phyloP scores from a whole-genome alignment of 2,888 invertebrate species.

The Bedellia somnulentella region DNA sequence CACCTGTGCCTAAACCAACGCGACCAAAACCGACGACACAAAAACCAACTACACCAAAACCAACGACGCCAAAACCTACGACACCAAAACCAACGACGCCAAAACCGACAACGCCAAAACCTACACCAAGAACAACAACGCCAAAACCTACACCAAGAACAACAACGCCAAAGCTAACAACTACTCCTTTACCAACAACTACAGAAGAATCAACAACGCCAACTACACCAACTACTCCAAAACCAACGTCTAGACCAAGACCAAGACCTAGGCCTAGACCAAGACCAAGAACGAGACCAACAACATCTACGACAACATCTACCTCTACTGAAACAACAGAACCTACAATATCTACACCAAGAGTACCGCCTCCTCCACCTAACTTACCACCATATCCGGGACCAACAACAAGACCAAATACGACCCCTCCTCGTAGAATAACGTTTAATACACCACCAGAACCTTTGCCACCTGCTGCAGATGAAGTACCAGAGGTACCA shows the following conservation, averaged over 20 bases:
- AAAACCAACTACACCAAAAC: too few relatives aligned
- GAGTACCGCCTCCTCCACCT: not conserved
- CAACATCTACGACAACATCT: not conserved
- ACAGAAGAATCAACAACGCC: not conserved
- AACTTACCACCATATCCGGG: not conserved
- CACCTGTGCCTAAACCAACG: too few relatives aligned
- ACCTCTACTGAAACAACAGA: not conserved
- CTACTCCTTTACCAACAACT: not conserved
- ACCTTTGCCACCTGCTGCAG: not conserved
- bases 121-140: not conserved
- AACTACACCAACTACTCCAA: not conserved
- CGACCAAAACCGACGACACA: too few relatives aligned
- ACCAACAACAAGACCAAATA: slow-evolving; percentile 8
- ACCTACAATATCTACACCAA: not conserved
- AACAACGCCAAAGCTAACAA: slow-evolving; percentile 1
- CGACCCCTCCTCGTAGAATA: slow-evolving; percentile 6
- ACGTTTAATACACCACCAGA: slow-evolving; percentile 9
- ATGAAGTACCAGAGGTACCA: slow-evolving; percentile 10
- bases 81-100: not conserved
- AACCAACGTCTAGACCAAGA: slow-evolving; percentile 1
- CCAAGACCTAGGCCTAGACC: not conserved
- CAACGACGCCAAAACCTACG: too few relatives aligned
- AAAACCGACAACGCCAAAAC: not conserved
- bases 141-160: not conserved
- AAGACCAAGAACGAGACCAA: not conserved